These are phyloP conservation scores for Latrodectus geometricus DNA, from an alignment of 1,140 invertebrate genomes.

Conservation along the genomic window DNA sequence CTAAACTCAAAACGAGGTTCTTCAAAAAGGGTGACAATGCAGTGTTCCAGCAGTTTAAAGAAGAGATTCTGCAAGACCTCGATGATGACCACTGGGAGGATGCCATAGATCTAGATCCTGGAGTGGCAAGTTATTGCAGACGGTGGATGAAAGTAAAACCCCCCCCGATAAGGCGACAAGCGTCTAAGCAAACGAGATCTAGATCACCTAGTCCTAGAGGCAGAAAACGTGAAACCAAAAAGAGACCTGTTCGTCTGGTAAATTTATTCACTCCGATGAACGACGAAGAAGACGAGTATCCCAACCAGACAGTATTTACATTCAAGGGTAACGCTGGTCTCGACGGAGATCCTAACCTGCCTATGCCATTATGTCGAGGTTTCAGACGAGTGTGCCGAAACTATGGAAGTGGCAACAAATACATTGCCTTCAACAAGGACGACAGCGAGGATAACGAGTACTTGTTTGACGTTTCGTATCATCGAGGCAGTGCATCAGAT, in stretches of 20 bases:
- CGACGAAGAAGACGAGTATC: too few species aligned
- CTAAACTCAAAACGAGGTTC: not conserved
- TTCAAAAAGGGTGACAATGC: not conserved
- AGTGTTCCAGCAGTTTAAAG: not conserved
- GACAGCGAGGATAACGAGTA: not conserved
- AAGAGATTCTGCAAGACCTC: not conserved
- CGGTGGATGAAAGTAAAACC: too few species aligned
- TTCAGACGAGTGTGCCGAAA: conserved; percentile 4
- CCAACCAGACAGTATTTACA: too few species aligned
- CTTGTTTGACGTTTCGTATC: not conserved
- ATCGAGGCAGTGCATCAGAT: not conserved
- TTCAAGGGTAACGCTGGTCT: too few species aligned
- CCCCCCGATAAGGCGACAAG: too few species aligned
- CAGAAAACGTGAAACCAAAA: too few species aligned
- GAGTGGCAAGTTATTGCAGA: not conserved
- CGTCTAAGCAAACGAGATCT: too few species aligned
- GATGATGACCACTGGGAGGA: not conserved
- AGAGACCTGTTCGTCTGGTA: too few species aligned
- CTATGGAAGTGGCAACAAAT: not conserved
- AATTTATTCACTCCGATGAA: too few species aligned
- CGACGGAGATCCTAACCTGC: too few species aligned
- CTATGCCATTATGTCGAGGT: not conserved
- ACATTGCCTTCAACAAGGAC: not conserved
- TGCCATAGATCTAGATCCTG: not conserved
- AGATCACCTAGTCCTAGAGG: too few species aligned